Conservation (phyloP, 1,140 invertebrate species). For the Drosophila pachea region DNA sequence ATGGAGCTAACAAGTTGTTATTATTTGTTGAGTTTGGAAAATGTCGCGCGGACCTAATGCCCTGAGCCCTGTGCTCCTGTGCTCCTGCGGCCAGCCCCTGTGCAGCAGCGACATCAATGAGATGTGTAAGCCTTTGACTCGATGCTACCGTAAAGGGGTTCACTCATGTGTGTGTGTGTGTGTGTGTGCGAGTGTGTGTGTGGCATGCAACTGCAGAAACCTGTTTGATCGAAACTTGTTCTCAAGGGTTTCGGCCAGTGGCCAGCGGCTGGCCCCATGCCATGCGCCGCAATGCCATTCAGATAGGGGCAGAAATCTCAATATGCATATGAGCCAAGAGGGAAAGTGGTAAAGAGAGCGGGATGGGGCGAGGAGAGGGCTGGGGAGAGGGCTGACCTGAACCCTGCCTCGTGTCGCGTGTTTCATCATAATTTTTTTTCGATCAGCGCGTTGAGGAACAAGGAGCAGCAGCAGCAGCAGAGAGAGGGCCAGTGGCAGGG, state of each 20-base stretch:
- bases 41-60: slow-evolving; percentile 61
- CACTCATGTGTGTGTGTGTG: slow-evolving; percentile 12
- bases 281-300: slow-evolving; percentile 25
- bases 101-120: slow-evolving; percentile 72
- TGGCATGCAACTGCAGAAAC: slow-evolving; percentile 48
- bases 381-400: background rate
- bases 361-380: background rate
- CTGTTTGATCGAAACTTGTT: slow-evolving; percentile 65
- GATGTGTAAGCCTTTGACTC: slow-evolving; percentile 69
- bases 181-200: slow-evolving; percentile 7
- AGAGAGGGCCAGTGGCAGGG: too few relatives aligned
- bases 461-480: too few relatives aligned
- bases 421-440: slow-evolving; percentile 55
- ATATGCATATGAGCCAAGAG: slow-evolving; percentile 11
- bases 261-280: slow-evolving; percentile 35
- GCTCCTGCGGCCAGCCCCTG: slow-evolving; percentile 21
- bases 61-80: slow-evolving; percentile 16
- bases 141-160: slow-evolving; percentile 51
- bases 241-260: slow-evolving; percentile 59
- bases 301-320: slow-evolving; percentile 46
- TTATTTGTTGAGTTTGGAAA: slow-evolving; percentile 61
- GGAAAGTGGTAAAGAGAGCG: too few relatives aligned
- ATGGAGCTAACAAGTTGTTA: slow-evolving; percentile 52
- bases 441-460: background rate
- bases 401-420: slow-evolving; percentile 60